Conservation (phyloP, 2,113 vertebrate genomes). For the Microcebus lehilahytsara region DNA sequence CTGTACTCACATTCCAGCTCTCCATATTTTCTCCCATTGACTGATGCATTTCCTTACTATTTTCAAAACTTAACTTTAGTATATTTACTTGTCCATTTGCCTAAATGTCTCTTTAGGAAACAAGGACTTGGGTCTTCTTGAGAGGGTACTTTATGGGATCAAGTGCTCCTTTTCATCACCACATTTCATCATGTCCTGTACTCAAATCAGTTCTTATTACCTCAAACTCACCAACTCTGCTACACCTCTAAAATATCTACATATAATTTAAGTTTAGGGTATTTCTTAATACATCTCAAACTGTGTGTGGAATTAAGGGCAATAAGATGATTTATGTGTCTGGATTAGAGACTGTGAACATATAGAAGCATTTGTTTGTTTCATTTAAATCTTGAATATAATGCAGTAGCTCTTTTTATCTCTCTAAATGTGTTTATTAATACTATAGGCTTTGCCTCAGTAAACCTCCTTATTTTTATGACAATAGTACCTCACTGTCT, state of each 20-base stretch:
- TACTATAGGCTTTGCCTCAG: neutral
- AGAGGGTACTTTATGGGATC: neutral
- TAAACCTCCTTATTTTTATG: neutral
- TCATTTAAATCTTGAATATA: neutral
- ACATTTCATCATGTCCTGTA: neutral
- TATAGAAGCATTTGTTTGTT: neutral
- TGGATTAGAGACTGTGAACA: neutral
- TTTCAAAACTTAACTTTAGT: neutral
- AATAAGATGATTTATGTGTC: neutral
- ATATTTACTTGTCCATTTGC: neutral
- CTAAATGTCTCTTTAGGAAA: neutral
- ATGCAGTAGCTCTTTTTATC: neutral
- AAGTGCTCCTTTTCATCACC: neutral
- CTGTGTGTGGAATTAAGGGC: neutral
- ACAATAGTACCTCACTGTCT: slow-evolving; percentile 53
- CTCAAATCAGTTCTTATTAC: neutral
- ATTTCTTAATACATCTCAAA: neutral
- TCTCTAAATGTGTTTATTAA: neutral
- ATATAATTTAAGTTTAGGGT: neutral
- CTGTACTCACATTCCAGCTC: neutral
- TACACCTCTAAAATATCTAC: neutral
- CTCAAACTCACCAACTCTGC: neutral
- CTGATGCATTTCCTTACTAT: neutral
- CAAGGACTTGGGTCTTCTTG: neutral
- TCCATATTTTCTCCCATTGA: neutral